phyloP scores from a whole-genome alignment of 1,140 invertebrate species.

The Lucilia cuprina region DNA sequence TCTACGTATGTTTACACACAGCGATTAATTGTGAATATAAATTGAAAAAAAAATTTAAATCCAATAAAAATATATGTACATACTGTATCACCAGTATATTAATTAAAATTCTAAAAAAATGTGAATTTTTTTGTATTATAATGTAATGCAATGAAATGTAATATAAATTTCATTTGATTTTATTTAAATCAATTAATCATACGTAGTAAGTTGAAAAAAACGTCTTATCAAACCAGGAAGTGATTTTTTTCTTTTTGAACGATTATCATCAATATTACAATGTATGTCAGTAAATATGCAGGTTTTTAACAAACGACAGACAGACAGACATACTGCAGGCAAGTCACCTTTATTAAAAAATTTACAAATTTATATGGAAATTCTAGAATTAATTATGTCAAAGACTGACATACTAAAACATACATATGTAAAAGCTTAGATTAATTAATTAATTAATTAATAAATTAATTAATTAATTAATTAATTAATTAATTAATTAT shows the following conservation, averaged over 20 bases:
- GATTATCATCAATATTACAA: neutral
- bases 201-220: neutral
- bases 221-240: conserved; percentile 1
- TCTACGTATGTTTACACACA: no score
- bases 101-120: no score
- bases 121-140: no score
- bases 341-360: neutral
- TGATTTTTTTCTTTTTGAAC: neutral
- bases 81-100: no score
- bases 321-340: neutral
- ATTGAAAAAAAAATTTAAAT: no score
- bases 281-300: neutral
- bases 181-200: conserved; percentile 18
- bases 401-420: neutral
- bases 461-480: no score
- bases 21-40: no score
- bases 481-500: no score
- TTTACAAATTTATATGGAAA: neutral
- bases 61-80: no score
- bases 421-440: neutral
- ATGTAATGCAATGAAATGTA: neutral
- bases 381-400: neutral
- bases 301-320: neutral
- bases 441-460: no score
- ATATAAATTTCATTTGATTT: neutral